These are phyloP conservation scores for Pseudoips prasinana DNA, from an alignment of 2,888 invertebrate genomes.

Conservation along the genomic window DNA sequence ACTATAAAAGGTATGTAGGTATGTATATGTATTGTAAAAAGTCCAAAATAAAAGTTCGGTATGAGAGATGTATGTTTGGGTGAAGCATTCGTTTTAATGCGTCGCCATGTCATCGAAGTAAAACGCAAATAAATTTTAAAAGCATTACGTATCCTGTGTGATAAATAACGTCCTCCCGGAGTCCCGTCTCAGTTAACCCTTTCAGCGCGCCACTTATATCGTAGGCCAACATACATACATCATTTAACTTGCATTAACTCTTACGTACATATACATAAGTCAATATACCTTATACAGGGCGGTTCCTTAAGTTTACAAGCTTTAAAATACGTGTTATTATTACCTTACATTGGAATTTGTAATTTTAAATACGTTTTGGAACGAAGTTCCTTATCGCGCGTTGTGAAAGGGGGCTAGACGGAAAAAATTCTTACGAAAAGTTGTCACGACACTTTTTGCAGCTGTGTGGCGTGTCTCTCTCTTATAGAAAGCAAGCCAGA, in stretches of 20 bases:
- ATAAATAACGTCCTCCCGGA: slow-evolving; percentile 64
- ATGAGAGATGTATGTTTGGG: slow-evolving; percentile 50
- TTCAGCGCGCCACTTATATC: slow-evolving; percentile 39
- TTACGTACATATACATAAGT: neutral
- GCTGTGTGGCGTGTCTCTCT: too few relatives aligned
- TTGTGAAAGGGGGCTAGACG: too few relatives aligned
- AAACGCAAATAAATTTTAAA: slow-evolving; percentile 75
- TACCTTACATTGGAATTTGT: too few relatives aligned
- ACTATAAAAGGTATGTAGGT: slow-evolving; percentile 22
- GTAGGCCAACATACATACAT: neutral
- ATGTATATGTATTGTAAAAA: slow-evolving; percentile 28
- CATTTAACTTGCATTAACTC: neutral
- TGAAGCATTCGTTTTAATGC: slow-evolving; percentile 54
- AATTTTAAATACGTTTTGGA: too few relatives aligned
- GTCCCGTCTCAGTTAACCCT: slow-evolving; percentile 51
- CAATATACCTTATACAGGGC: too few relatives aligned
- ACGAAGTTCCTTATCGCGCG: too few relatives aligned
- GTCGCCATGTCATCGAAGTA: slow-evolving; percentile 52
- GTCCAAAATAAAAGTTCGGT: slow-evolving; percentile 21
- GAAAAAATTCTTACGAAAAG: too few relatives aligned
- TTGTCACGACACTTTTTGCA: too few relatives aligned
- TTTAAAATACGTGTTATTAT: too few relatives aligned
- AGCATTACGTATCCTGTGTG: slow-evolving; percentile 63
- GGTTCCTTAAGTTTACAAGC: too few relatives aligned
- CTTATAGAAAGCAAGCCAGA: too few relatives aligned